These are phyloP conservation scores for Zygogramma bicolorata DNA, from an alignment of 2,888 invertebrate species.

Conservation along the genomic window DNA sequence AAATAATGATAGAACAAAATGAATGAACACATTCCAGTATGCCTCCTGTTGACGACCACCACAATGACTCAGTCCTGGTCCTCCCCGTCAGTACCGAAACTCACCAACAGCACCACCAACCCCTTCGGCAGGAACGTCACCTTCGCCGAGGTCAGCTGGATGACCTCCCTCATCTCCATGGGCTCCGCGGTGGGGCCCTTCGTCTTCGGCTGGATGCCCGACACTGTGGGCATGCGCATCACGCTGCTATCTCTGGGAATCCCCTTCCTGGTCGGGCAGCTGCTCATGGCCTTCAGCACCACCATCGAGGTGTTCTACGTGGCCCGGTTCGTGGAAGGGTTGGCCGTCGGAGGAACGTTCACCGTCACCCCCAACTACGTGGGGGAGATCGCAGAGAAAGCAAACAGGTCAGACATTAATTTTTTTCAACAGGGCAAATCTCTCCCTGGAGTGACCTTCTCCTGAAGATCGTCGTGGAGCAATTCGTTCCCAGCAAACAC, in stretches of 20 bases:
- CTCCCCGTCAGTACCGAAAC: slow-evolving; percentile 33
- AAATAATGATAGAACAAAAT: too few relatives aligned
- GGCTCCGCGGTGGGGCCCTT: slow-evolving; percentile 75
- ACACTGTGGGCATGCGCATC: slow-evolving; percentile 77
- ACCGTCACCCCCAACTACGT: slow-evolving; percentile 86
- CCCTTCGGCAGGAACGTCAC: slow-evolving; percentile 47
- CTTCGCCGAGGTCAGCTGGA: slow-evolving; percentile 66
- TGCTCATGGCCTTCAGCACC: slow-evolving; percentile 72
- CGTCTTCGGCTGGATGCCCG: slow-evolving; percentile 75
- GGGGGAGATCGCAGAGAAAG: slow-evolving; percentile 85
- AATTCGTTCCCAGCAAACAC: too few relatives aligned
- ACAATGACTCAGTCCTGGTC: slow-evolving; percentile 39
- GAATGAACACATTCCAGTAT: background rate
- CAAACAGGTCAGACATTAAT: slow-evolving; percentile 83
- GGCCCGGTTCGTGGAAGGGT: slow-evolving; percentile 73
- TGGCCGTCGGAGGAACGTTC: slow-evolving; percentile 78
- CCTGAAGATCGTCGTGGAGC: too few relatives aligned
- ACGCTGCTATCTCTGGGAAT: slow-evolving; percentile 74
- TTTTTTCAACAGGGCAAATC: too few relatives aligned
- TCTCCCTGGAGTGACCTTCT: too few relatives aligned
- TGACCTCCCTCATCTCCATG: slow-evolving; percentile 67
- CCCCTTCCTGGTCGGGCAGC: slow-evolving; percentile 78
- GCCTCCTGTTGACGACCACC: background rate
- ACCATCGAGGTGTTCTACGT: slow-evolving; percentile 69
- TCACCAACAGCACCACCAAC: slow-evolving; percentile 23